Evolutionary conservation across 2,888 invertebrate genomes (phyloP).

Genomic region (Melanophora roralis): DNA sequence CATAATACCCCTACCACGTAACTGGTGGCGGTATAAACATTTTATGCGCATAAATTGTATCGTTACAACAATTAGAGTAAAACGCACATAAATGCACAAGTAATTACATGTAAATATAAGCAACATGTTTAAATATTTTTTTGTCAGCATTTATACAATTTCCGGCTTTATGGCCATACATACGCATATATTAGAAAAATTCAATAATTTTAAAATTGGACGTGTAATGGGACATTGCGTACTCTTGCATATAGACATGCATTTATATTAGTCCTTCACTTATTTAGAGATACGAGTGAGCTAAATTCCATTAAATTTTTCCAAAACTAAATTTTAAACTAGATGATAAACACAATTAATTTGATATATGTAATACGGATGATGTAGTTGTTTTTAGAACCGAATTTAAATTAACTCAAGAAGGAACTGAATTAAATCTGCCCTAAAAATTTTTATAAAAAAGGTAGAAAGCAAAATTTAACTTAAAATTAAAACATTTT

Average conservation of each 20-base stretch:
- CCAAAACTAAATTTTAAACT: too few species aligned
- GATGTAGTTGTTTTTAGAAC: too few species aligned
- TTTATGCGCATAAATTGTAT: not conserved
- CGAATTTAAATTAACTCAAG: too few species aligned
- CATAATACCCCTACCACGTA: too few species aligned
- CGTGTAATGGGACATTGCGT: too few species aligned
- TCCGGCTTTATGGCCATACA: not conserved
- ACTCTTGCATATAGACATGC: not conserved
- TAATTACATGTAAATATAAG: not conserved
- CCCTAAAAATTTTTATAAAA: too few species aligned
- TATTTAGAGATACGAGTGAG: not conserved
- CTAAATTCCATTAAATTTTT: not conserved
- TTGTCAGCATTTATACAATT: not conserved
- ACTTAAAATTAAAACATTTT: too few species aligned
- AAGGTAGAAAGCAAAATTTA: too few species aligned
- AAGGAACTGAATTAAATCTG: too few species aligned
- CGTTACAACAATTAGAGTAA: conserved; percentile 12
- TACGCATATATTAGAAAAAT: not conserved
- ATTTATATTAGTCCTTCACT: not conserved
- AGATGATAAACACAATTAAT: too few species aligned
- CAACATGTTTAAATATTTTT: conserved; percentile 20
- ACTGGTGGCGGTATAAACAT: too few species aligned
- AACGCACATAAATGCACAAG: not conserved
- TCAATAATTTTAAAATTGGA: not conserved
- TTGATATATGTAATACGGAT: too few species aligned